These are phyloP conservation scores for Sphaeramia orbicularis DNA, from an alignment of 2,797 vertebrate genomes.

Conservation along the genomic window DNA sequence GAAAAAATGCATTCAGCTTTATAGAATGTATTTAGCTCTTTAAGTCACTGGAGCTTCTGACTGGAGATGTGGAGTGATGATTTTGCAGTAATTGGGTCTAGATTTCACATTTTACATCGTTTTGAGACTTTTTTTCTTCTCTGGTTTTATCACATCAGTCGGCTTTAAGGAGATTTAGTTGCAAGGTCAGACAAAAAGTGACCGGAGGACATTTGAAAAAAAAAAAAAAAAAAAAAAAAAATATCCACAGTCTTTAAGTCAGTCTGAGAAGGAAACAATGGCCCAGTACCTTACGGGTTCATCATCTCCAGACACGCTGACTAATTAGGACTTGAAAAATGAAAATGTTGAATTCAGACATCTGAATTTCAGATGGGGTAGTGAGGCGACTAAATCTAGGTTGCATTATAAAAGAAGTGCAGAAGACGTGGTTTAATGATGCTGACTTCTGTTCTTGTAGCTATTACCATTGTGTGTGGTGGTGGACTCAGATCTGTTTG, in stretches of 20 bases:
- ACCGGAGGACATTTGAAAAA: background rate
- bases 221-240: background rate
- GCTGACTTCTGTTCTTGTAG: slow-evolving; percentile 43
- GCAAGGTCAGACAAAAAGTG: background rate
- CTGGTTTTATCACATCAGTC: slow-evolving; percentile 8
- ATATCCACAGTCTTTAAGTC: background rate
- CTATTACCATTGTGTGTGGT: slow-evolving; percentile 30
- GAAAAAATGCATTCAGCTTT: slow-evolving; percentile 21
- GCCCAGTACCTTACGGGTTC: background rate
- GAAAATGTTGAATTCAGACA: slow-evolving; percentile 5
- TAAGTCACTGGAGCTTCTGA: slow-evolving; percentile 40
- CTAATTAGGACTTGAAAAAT: slow-evolving; percentile 2
- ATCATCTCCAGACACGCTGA: background rate
- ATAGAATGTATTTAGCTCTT: slow-evolving; percentile 38
- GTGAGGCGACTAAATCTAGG: slow-evolving; percentile 20
- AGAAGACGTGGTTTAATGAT: slow-evolving; percentile 19
- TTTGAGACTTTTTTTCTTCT: slow-evolving; percentile 15
- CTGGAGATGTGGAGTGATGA: slow-evolving; percentile 50
- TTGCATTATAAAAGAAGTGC: slow-evolving; percentile 33
- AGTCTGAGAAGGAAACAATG: background rate
- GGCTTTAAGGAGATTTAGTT: background rate
- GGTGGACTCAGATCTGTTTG: slow-evolving; percentile 46
- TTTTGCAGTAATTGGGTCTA: slow-evolving; percentile 29
- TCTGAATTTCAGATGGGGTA: slow-evolving; percentile 3
- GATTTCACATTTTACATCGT: slow-evolving; percentile 16